A percentile compares a stretch with the other conserved stretches of the same genome.
Conservation (phyloP, 2,113 vertebrate species). For the Caranx melampygus region DNA sequence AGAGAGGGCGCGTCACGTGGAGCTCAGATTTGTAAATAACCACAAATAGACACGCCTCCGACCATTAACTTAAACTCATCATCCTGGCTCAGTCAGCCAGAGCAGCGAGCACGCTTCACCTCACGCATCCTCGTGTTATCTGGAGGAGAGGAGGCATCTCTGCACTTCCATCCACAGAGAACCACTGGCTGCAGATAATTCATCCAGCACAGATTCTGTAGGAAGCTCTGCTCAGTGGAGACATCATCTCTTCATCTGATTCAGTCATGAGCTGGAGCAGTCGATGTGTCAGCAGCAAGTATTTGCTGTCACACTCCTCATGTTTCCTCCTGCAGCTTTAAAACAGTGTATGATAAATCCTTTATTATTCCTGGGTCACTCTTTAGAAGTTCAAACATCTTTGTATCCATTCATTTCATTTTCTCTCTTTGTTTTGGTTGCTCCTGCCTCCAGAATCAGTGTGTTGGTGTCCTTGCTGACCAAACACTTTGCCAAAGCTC, state of each 20-base stretch:
- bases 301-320: too few species aligned
- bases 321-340: background rate
- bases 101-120: conserved; percentile 41
- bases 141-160: conserved; percentile 23
- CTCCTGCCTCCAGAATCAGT: conserved; percentile 15
- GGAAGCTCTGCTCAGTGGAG: conserved; percentile 10
- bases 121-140: conserved; percentile 42
- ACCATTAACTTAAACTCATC: conserved; percentile 48
- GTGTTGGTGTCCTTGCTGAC: conserved; percentile 7
- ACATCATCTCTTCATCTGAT: conserved; percentile 8
- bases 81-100: conserved; percentile 44
- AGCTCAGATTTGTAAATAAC: conserved; percentile 50
- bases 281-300: background rate
- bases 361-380: background rate
- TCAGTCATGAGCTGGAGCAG: conserved; percentile 31
- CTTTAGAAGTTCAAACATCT: background rate
- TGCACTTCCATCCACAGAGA: conserved; percentile 35
- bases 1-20: conserved; percentile 29
- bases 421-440: background rate
- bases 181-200: conserved; percentile 51
- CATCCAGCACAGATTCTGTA: conserved; percentile 28
- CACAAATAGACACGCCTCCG: conserved; percentile 38
- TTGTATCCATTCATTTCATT: background rate
- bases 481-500: conserved; percentile 29
- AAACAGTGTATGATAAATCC: background rate